Evolutionary conservation across 2,888 invertebrate species (phyloP), one percentile per base, ranked within the genome.

Genomic region (Tetramorium bicarinatum): DNA sequence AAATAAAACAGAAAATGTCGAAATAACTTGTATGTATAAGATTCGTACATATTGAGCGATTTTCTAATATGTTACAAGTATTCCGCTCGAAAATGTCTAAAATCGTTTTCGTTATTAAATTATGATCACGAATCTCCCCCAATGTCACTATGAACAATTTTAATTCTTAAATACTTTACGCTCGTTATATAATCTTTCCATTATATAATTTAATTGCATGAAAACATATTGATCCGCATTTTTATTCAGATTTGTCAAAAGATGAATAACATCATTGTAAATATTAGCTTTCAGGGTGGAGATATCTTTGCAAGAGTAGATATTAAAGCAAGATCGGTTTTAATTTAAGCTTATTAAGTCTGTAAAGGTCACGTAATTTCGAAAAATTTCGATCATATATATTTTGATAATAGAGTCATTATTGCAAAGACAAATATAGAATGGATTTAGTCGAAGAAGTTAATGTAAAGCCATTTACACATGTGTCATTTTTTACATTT

Each of bases 351-450:
- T 13, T 29, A 41, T 38, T 13, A 49, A 64, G 15, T 3, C 3
- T 34, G 34, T 72, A 54, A 38, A 66, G 18, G 47, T 66, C 25
- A 41, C 15, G 3, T 25, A 41, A 44, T 72, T 56, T 21, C 6
- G 9, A 3, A 74, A 9, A 21, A 15, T 38, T 54, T 38, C 6
- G 6, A 18, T 1, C 25, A 3, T 72, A 41, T 34, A 34, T 34
- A 34, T 34, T 34, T 34, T 4, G 29, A 41, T 44, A 18, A 71
- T 8, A 34, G 4, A n/a, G 2, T 41, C 18, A 44, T 41, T 72
- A 41, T 71, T 71, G 13, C 29, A 74, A 34, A 74, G 2, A 71
- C 11, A 71, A 34, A 71, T 59, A 13, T 44, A 59, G 13, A 74
- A n/a, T 4, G 29, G 18, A 44, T 74, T 74, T 74, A 44, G n/a